Conservation (phyloP, 2,797 vertebrate genomes). For the Argentina silus region DNA sequence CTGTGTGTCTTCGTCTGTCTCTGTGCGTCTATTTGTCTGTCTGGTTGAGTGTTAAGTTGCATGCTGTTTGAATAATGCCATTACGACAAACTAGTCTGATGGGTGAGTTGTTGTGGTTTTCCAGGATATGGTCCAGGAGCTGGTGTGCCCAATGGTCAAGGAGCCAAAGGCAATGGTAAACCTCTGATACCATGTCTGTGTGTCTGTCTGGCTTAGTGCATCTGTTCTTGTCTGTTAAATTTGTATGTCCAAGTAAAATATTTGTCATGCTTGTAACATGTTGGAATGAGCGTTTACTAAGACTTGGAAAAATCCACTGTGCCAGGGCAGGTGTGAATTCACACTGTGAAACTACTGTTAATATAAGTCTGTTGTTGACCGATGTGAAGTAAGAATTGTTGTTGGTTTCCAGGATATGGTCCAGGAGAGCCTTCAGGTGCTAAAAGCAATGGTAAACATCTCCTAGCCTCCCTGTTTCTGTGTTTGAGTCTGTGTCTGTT, state of each 20-base stretch:
- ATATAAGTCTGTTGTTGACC: not conserved
- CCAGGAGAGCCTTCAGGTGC: slow-evolving; percentile 11
- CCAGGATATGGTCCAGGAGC: slow-evolving; percentile 18
- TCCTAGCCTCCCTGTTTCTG: not conserved
- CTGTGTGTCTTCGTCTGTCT: not conserved
- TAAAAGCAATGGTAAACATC: not conserved
- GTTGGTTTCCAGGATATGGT: not conserved
- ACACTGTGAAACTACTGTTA: not conserved
- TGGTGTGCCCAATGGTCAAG: slow-evolving; percentile 18
- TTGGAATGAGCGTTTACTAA: slow-evolving; percentile 1
- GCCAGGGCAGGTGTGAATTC: not conserved
- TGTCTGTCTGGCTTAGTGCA: not conserved
- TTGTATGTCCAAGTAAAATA: too few relatives aligned
- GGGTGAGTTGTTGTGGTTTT: slow-evolving; percentile 9
- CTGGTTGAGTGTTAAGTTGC: too few relatives aligned
- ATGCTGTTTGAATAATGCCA: not conserved
- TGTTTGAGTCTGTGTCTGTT: not conserved
- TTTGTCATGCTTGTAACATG: slow-evolving; percentile 4
- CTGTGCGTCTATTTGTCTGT: not conserved
- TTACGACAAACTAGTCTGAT: not conserved
- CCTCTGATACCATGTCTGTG: not conserved
- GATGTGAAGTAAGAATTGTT: not conserved
- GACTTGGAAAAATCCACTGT: not conserved
- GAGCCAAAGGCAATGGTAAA: slow-evolving; percentile 34
- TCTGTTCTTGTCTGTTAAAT: not conserved